Conservation (phyloP, 2,797 vertebrate species). For the Cuniculus paca region DNA sequence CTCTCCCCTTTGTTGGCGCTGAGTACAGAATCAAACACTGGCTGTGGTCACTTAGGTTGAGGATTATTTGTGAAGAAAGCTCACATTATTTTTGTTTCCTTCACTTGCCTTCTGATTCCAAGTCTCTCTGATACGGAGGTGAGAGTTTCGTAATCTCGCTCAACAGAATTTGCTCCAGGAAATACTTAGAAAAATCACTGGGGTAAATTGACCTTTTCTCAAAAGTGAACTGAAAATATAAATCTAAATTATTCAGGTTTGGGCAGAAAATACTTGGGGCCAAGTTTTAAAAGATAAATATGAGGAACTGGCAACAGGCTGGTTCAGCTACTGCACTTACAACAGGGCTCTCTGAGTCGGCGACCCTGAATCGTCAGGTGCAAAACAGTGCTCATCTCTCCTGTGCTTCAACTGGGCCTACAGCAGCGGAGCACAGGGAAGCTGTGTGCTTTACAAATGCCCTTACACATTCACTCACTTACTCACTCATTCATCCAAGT, state of each 20-base stretch:
- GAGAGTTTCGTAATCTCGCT: conserved; percentile 44
- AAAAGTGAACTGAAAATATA: conserved; percentile 59
- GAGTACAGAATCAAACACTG: conserved; percentile 17
- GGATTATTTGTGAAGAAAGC: conserved; percentile 60
- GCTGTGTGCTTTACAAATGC: background rate
- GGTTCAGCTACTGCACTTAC: background rate
- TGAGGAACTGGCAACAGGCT: background rate
- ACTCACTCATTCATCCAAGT: background rate
- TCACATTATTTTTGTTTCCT: background rate
- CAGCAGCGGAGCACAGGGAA: background rate
- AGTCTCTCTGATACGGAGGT: background rate
- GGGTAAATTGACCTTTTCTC: conserved; percentile 44
- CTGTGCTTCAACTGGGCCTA: background rate
- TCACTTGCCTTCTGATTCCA: conserved; percentile 63
- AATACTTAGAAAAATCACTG: conserved; percentile 55
- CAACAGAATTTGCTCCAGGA: conserved; percentile 52
- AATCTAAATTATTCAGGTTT: conserved; percentile 31
- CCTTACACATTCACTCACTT: background rate
- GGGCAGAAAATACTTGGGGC: background rate
- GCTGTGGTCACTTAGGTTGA: conserved; percentile 58
- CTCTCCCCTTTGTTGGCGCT: conserved; percentile 16
- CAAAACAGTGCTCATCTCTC: background rate
- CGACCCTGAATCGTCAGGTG: background rate
- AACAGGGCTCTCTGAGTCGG: background rate
- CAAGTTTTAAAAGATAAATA: conserved; percentile 28